Percentiles rank a stretch among this genome's conserved stretches.
These are phyloP conservation scores for Hydractinia echinata DNA, from an alignment of 30 jellyfish, hydroid and myxozoan genomes.

Conservation along the genomic window DNA sequence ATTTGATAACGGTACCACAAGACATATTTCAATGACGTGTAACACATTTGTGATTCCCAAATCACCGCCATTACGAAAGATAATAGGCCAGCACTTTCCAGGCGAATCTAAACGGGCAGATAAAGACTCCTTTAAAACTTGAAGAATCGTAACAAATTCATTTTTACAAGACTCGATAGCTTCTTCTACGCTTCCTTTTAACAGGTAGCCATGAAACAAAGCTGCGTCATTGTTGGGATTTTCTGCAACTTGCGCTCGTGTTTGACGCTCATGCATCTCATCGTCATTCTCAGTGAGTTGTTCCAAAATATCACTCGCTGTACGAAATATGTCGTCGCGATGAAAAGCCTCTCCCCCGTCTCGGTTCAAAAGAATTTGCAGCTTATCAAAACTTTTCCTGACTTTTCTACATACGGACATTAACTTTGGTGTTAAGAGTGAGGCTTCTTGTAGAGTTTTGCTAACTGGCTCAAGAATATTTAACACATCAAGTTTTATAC, in stretches of 20 bases:
- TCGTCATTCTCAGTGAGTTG: neutral
- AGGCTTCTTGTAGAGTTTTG: slow-evolving; percentile 8
- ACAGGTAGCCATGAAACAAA: neutral
- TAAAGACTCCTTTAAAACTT: neutral
- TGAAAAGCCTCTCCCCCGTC: neutral
- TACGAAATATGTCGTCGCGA: slow-evolving; percentile 11
- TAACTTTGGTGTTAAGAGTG: slow-evolving; percentile 5
- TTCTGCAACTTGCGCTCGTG: slow-evolving; percentile 8
- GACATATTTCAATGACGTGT: no score
- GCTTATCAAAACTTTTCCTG: neutral
- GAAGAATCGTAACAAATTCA: neutral
- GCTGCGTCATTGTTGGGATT: neutral
- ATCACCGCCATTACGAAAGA: no score
- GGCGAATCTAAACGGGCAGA: neutral
- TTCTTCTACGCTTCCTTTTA: neutral
- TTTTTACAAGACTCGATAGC: neutral
- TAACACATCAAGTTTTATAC: slow-evolving; percentile 14
- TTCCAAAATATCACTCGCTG: neutral
- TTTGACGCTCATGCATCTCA: neutral
- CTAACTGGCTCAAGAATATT: neutral
- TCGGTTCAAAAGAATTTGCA: neutral
- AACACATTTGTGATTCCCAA: no score
- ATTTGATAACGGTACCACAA: no score
- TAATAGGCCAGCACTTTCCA: no score
- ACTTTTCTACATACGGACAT: neutral